A percentile compares a stretch with the other conserved stretches of the same genome.
Conservation (phyloP, 2,797 vertebrate species). For the Tympanoctomys barrerae region DNA sequence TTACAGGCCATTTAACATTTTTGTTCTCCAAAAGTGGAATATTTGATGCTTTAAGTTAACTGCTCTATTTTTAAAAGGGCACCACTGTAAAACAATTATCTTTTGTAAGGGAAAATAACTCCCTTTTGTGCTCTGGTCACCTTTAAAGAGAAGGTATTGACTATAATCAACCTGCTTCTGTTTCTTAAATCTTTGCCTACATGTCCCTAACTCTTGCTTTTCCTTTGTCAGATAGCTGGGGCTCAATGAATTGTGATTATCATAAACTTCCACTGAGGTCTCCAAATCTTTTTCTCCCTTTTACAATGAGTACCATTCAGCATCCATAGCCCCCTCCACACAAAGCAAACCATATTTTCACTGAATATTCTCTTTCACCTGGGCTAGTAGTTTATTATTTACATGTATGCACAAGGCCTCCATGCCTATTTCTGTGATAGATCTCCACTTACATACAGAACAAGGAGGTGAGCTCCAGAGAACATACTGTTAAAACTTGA, state of each 20-base stretch:
- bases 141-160: background rate
- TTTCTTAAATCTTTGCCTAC: slow-evolving; percentile 19
- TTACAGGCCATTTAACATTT: slow-evolving; percentile 16
- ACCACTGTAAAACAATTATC: background rate
- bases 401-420: too few species aligned
- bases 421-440: background rate
- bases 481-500: background rate
- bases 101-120: background rate
- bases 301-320: background rate
- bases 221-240: background rate
- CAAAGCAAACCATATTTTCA: background rate
- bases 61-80: background rate
- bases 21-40: background rate
- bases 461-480: background rate
- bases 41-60: background rate
- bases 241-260: background rate
- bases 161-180: background rate
- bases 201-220: background rate
- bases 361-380: background rate
- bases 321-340: background rate
- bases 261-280: background rate
- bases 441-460: background rate
- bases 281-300: background rate
- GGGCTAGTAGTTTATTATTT: background rate
- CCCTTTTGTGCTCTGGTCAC: background rate